Conservation (phyloP, 1,140 invertebrate genomes). For the Hypsibius dujardini region DNA sequence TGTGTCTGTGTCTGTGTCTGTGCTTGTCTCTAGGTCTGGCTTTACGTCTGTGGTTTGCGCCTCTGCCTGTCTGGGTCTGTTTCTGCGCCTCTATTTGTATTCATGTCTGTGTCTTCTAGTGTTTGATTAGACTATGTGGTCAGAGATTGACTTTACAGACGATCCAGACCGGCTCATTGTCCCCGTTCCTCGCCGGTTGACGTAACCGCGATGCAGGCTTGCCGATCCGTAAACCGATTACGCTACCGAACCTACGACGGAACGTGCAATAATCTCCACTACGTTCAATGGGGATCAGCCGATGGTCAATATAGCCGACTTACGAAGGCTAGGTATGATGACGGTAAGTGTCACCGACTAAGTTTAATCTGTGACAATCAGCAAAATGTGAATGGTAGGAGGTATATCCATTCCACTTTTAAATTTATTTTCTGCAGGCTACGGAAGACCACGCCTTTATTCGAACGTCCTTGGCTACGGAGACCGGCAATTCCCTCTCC, state of each 20-base stretch:
- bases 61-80: neutral
- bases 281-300: neutral
- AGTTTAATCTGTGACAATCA: neutral
- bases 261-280: neutral
- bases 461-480: neutral
- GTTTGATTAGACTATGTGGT: neutral
- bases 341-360: conserved; percentile 4
- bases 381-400: neutral
- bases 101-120: neutral
- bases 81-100: neutral
- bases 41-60: too few species aligned
- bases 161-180: neutral
- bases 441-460: neutral
- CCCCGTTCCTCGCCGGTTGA: too few species aligned
- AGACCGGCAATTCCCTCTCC: neutral
- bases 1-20: too few species aligned
- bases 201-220: neutral
- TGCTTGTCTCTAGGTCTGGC: too few species aligned
- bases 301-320: neutral
- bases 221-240: neutral
- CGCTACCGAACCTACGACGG: neutral
- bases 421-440: neutral
- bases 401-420: neutral
- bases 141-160: neutral
- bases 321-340: neutral